Percentiles rank a stretch among this genome's conserved stretches.
Evolutionary conservation across 2,888 invertebrate genomes (phyloP).

Genomic region (Idaea straminata): DNA sequence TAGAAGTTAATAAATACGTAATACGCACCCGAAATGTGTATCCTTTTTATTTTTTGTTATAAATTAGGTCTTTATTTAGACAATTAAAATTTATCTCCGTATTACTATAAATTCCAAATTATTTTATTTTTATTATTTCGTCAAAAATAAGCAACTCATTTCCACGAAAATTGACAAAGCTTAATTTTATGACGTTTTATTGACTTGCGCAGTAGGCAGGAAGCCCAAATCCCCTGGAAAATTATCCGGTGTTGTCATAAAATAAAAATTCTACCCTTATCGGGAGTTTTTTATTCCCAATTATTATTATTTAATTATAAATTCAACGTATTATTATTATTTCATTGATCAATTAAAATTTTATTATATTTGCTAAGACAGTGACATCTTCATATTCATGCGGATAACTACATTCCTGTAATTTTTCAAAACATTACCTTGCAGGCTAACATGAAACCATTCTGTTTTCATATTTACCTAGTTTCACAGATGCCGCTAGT

Average conservation of each 20-base stretch:
- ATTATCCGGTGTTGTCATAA: slow-evolving; percentile 35
- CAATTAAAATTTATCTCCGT: neutral
- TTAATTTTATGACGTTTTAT: slow-evolving; percentile 39
- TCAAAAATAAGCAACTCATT: neutral
- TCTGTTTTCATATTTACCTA: too few species aligned
- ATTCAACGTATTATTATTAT: neutral
- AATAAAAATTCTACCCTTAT: slow-evolving; percentile 14
- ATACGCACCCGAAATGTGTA: neutral
- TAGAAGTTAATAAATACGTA: neutral
- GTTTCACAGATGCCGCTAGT: too few species aligned
- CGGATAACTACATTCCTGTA: neutral
- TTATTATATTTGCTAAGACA: too few species aligned
- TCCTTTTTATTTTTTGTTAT: neutral
- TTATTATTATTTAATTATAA: neutral
- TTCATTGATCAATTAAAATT: too few species aligned
- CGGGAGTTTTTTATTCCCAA: slow-evolving; percentile 13
- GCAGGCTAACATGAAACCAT: too few species aligned
- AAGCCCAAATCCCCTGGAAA: slow-evolving; percentile 9
- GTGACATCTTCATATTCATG: neutral
- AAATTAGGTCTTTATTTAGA: neutral
- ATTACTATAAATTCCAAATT: neutral
- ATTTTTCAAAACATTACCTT: too few species aligned
- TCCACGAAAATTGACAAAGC: slow-evolving; percentile 24
- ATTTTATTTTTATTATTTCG: neutral
- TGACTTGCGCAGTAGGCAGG: slow-evolving; percentile 46